Base-by-base conservation (phyloP, 1,140 invertebrate species). In the Asobara japonica region DNA sequence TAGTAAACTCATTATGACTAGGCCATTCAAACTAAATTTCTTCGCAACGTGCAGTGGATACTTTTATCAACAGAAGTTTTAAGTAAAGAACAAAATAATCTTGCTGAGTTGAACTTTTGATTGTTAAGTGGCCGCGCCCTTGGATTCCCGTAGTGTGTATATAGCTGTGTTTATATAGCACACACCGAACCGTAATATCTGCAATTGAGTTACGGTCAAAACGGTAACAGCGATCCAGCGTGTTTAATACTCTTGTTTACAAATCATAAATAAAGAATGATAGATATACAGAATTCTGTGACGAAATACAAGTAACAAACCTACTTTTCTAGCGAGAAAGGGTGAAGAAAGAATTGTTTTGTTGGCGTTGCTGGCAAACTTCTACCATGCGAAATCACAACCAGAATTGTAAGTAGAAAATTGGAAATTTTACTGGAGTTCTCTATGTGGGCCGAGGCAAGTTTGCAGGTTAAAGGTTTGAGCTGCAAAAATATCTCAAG, bases 371-470 rank as follows among this genome's bases (percentile, higher is more conserved):
- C 8, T 3, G 1, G n/a, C 7, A 31, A 30, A 62, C 16, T 30
- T 16, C 18, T 8, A 45, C 6, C 18, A 4, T 30, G 10, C 1
- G 18, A 31, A 31, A 16, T 3, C 3, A 7, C 8, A 30, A 13
- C 25, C 13, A 62, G n/a, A 62, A 56, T 30, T 16, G 27, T 3
- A 11, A 62, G n/a, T 30, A 2, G 27, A 62, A 27, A 13, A 62
- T 62, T 31, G 11, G n/a, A 20, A 61, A 65, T 60, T n/a, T 45
- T 75, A 76, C 72, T 74, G 66, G 60, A 65, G 51, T 74, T 81
- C 77, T 81, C 76, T 83, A 83, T 83, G 82, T 81, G 79, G 80
- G 77, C 77, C 78, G 67, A 75, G 75, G 75, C 62, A 78, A 79
- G 70, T 75, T 73, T 69, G 68, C 77, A 75, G 68, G 69, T 71